Percentiles rank a stretch among this genome's conserved stretches.
Conservation (phyloP, 2,797 vertebrate species). For the Poeciliopsis turneri region DNA sequence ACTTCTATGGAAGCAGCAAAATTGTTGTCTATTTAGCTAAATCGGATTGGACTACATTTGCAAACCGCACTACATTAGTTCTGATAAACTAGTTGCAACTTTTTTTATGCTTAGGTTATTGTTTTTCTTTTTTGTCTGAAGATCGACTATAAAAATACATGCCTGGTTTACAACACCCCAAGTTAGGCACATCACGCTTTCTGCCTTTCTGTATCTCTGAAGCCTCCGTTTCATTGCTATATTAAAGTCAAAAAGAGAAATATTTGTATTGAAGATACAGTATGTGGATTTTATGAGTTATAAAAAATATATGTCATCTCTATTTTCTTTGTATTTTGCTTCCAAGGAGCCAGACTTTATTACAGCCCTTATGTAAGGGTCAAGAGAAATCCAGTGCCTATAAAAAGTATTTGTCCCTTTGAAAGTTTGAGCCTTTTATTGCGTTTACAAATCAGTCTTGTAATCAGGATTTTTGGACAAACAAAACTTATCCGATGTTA, state of each 20-base stretch:
- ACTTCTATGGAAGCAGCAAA: not conserved
- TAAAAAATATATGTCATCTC: not conserved
- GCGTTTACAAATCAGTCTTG: not conserved
- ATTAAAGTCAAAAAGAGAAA: not conserved
- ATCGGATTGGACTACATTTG: not conserved
- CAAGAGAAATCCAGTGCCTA: not conserved
- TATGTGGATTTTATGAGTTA: not conserved
- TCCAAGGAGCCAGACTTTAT: not conserved
- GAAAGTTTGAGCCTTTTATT: not conserved
- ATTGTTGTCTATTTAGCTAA: not conserved
- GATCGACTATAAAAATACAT: not conserved
- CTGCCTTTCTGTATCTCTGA: not conserved
- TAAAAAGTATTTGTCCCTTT: not conserved
- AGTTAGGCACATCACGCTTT: not conserved
- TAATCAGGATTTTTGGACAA: not conserved
- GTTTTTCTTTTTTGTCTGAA: not conserved
- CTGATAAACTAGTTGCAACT: not conserved
- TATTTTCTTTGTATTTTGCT: not conserved
- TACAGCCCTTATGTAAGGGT: not conserved
- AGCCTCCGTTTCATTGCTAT: not conserved
- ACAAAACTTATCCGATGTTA: not conserved
- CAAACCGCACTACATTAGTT: not conserved
- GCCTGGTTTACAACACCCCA: not conserved
- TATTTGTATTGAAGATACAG: not conserved
- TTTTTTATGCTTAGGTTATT: not conserved